Base-by-base conservation (phyloP, 2,797 vertebrate species). In the Chelon labrosus region DNA sequence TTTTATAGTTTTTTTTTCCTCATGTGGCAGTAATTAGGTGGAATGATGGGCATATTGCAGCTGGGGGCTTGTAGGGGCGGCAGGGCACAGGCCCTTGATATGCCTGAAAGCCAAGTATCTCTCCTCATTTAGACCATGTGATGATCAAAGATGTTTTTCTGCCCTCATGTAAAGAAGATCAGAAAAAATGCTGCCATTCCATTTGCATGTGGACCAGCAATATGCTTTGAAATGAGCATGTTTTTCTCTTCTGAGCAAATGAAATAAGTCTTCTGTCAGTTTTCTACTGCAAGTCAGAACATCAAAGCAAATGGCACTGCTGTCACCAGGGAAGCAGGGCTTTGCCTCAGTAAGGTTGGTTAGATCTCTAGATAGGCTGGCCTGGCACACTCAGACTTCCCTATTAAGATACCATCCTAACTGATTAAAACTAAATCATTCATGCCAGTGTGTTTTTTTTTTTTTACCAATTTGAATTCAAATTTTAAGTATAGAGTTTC, bases 131-230 rank as follows among this genome's bases (percentile, higher is more conserved):
- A 93, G 87, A 92, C 89, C 90, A 89, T 92, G 85, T 91, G 90
- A 89, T 92, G 93, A 95, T 95, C 93, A 95, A 95, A 95, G 90
- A 89, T 90, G 71, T 77, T 84, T 92, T 87, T 86, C 86, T 79
- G 79, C 88, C 87, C 85, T 91, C 82, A 79, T 89, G 86, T 91
- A 91, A 91, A 91, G 85, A 85, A 92, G 91, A 92, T 91, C 92
- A 91, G 87, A 92, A 90, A 85, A 93, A 88, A 88, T 83, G 80
- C 87, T 86, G 82, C 89, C 85, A 73, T 86, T 86, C 81, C 87
- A 94, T 94, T 94, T 94, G 90, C 93, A 94, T 92, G 90, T 87
- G 85, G 89, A 92, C 91, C 88, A 78, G 91, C 79, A 87, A 86
- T 83, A 64, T 72, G 85, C 93, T 93, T 93, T 94, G 90, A 93